These are phyloP conservation scores for Eubasilissa regina DNA, from an alignment of 1,140 invertebrate genomes.

Conservation along the genomic window DNA sequence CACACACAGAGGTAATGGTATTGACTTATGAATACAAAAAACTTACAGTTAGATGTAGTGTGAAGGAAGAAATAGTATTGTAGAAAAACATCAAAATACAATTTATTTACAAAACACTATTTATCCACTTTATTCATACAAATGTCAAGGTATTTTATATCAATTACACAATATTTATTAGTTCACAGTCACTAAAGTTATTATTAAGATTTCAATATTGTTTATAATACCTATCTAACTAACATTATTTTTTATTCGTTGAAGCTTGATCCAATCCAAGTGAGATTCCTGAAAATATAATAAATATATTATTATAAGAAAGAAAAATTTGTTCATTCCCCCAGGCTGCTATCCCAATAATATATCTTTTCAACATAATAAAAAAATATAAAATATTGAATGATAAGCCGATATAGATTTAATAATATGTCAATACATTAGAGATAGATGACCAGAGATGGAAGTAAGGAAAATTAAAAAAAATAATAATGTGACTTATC, in stretches of 20 bases:
- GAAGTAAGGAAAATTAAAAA: too few species aligned
- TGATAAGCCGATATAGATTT: too few species aligned
- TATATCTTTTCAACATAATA: too few species aligned
- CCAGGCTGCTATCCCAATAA: too few species aligned
- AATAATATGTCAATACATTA: too few species aligned
- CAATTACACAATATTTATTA: conserved; percentile 14
- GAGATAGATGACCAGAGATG: too few species aligned
- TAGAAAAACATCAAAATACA: neutral
- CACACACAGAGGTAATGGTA: neutral
- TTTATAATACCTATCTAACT: conserved; percentile 49
- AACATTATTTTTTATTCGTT: conserved; percentile 58
- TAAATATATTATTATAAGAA: neutral
- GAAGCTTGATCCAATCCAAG: conserved; percentile 57
- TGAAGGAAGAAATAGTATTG: neutral
- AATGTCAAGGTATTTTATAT: neutral
- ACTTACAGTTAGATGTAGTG: too few species aligned
- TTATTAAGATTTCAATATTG: conserved; percentile 32
- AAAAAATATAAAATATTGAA: too few species aligned
- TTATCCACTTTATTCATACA: neutral
- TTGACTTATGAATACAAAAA: too few species aligned
- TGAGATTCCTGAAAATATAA: conserved; percentile 57
- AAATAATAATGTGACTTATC: too few species aligned
- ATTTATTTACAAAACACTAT: conserved; percentile 36
- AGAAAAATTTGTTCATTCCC: too few species aligned
- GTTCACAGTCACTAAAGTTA: conserved; percentile 24